Conservation (phyloP, 2,113 vertebrate species). For the Oriolus oriolus region DNA sequence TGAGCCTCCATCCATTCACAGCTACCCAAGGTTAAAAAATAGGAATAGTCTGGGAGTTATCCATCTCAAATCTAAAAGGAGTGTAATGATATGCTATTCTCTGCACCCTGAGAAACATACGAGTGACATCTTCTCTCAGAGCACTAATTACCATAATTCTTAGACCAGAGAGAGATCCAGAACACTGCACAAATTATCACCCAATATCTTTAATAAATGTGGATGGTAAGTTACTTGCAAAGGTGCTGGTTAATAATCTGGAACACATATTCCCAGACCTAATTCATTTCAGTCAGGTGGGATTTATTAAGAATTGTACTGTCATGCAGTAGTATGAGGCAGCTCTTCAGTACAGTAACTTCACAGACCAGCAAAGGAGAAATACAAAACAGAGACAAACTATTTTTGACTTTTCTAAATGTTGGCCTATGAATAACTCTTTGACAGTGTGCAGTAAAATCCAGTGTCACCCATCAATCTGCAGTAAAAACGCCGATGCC, state of each 20-base stretch:
- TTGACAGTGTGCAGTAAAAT: background rate
- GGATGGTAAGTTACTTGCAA: slow-evolving; percentile 69
- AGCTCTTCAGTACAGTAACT: slow-evolving; percentile 49
- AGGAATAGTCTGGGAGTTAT: slow-evolving; percentile 11
- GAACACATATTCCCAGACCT: slow-evolving; percentile 69
- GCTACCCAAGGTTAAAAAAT: slow-evolving; percentile 46
- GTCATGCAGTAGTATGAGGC: slow-evolving; percentile 39
- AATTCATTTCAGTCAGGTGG: slow-evolving; percentile 70
- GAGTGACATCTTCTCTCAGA: slow-evolving; percentile 45
- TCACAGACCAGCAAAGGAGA: slow-evolving; percentile 35
- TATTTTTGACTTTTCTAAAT: background rate
- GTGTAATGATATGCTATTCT: slow-evolving; percentile 42
- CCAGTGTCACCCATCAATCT: background rate
- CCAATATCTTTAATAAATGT: slow-evolving; percentile 71
- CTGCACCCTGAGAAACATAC: slow-evolving; percentile 33
- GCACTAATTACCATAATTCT: slow-evolving; percentile 66
- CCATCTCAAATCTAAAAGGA: slow-evolving; percentile 58
- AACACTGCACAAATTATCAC: slow-evolving; percentile 69
- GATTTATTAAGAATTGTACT: slow-evolving; percentile 69
- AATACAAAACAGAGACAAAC: background rate
- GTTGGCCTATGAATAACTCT: background rate
- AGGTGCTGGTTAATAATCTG: slow-evolving; percentile 71
- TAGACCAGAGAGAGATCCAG: slow-evolving; percentile 60
- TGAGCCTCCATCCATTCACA: background rate
- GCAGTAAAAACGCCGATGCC: accelerated